Base-by-base conservation (phyloP, 2,888 invertebrate species). In the Pyrrhosoma nymphula region DNA sequence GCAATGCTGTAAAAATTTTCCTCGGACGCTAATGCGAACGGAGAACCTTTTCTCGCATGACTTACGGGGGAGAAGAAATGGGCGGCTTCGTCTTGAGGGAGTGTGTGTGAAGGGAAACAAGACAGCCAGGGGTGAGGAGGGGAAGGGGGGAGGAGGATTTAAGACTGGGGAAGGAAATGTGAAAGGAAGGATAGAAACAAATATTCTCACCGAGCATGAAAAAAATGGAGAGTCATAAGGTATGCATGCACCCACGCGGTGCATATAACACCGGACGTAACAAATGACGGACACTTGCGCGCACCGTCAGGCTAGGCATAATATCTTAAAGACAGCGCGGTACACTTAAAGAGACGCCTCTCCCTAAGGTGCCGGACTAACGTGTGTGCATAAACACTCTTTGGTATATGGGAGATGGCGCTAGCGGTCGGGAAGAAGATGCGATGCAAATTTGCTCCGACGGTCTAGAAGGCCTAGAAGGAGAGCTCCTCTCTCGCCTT, bases 291-390 rank as follows among this genome's bases (percentile, higher is more conserved):
- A 35, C 35, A 35, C 30, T 35, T 82, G 82, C 16, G 26, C 55
- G 8, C n/a, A 4, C 60, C 20, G 60, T 12, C 16, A 20, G 18
- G 16, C 16, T 12, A 12, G 60, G 60, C 16, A 14, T 60, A 60
- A 60, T 60, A 60, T 60, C 60, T 26, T 39, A 26, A 89, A 89
- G 89, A 56, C 88, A 88, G 88, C 18, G 89, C 60, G 60, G 60
- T 20, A 60, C 6, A 60, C 18, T 47, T 60, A 20, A n/a, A 20
- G 60, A 20, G 60, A 60, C 20, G 60, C 60, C 16, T 60, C 60
- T 16, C 16, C 89, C 35, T 35, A 35, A 8, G 35, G 12, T 56
- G 89, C 55, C n/a, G 88, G 88, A 47, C 88, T 8, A 47, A 47
- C 47, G 47, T 26, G 56, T 55, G 56, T 89, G n/a, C 56, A 88